Evolutionary conservation across 2,888 invertebrate genomes (phyloP).

Genomic region (Limnephilus auricula): DNA sequence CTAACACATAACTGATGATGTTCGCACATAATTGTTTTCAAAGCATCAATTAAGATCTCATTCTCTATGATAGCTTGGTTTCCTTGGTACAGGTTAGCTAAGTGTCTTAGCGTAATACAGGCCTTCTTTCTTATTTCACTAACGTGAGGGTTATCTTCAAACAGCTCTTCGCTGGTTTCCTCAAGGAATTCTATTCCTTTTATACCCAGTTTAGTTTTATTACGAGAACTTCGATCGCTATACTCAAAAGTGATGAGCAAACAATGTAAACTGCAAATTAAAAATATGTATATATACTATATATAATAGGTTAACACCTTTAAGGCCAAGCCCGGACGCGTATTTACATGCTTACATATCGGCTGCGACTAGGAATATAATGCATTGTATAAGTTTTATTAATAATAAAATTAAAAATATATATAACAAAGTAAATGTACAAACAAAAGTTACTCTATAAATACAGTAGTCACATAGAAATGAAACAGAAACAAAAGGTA

Average conservation of each 20-base stretch:
- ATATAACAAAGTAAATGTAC: too few relatives aligned
- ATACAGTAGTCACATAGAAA: too few relatives aligned
- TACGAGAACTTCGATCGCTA: not conserved
- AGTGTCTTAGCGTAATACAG: not conserved
- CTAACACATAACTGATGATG: not conserved
- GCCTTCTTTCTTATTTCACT: conserved; percentile 14
- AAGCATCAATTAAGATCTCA: not conserved
- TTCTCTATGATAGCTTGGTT: conserved; percentile 7
- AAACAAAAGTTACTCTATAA: too few relatives aligned
- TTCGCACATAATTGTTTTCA: conserved; percentile 32
- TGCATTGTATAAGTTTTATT: too few relatives aligned
- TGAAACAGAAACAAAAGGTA: too few relatives aligned
- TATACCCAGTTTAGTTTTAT: not conserved
- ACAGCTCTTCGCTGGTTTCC: not conserved
- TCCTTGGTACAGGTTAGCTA: conserved; percentile 29
- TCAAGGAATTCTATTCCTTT: not conserved
- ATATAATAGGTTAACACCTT: too few relatives aligned
- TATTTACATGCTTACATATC: too few relatives aligned
- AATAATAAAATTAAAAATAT: too few relatives aligned
- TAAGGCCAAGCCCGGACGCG: too few relatives aligned
- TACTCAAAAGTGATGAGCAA: not conserved
- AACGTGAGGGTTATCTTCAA: not conserved
- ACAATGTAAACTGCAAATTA: not conserved
- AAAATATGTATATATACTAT: not conserved
- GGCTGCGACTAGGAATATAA: too few relatives aligned